Base-by-base conservation (phyloP, 2,888 invertebrate genomes). In the Drosophila macrospina region DNA sequence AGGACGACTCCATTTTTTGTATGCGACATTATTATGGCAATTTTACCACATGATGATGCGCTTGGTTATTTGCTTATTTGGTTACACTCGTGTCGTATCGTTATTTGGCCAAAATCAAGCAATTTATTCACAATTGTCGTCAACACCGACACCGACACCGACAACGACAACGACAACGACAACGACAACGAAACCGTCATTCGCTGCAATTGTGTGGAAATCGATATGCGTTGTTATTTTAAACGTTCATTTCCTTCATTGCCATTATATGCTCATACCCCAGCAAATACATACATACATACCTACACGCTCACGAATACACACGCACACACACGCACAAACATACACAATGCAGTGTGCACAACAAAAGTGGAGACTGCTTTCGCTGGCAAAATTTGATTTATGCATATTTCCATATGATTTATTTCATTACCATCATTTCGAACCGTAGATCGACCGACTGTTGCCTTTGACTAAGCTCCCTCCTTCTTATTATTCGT, bases 161-260 rank as follows among this genome's bases (percentile, higher is more conserved):
- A 20, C 20, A 20, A 1, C 3, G 20, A 20, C 20, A 20, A 1
- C 20, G 20, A 20, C 20, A n/a, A n/a, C n/a, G n/a, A n/a, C n/a
- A n/a, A n/a, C n/a, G n/a, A 20, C 20, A 20, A 20, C n/a, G n/a
- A 20, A 1, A 20, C 86, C 69, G 61, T 36, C 61, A 63, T 67
- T 69, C 64, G 60, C 39, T 77, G 77, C 80, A 84, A 84, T 84
- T 84, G 83, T 84, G 79, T 81, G 89, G 89, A 89, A 84, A 84
- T 84, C 83, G 83, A 84, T 84, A 84, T 87, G 88, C 75, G 86
- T 87, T 89, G 86, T 84, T 89, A 84, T 84, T 83, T 83, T 88
- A 84, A 84, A 88, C 83, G 88, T 78, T 89, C 89, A 88, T 84
- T 84, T 84, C 89, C 83, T 75, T 84, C 63, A 82, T 71, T 74